Conservation (phyloP, 2,797 vertebrate species). For the Gymnodraco acuticeps region DNA sequence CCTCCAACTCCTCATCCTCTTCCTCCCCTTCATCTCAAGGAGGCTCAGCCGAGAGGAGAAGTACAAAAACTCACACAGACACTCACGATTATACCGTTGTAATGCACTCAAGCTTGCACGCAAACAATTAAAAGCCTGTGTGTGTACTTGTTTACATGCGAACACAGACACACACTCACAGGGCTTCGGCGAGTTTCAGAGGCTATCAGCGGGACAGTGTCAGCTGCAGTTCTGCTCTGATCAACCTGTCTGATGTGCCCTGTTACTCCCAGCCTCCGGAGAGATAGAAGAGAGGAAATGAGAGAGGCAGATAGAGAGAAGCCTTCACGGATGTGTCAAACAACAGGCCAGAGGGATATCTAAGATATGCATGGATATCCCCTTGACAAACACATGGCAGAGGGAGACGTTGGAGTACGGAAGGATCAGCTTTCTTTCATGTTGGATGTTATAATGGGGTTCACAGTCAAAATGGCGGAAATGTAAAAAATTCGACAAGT, state of each 20-base stretch:
- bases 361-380: slow-evolving; percentile 58
- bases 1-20: slow-evolving; percentile 95
- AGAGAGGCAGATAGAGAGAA: slow-evolving; percentile 56
- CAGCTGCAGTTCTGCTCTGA: slow-evolving; percentile 71
- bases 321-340: slow-evolving; percentile 61
- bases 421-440: neutral
- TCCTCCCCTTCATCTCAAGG: slow-evolving; percentile 96
- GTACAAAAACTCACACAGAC: slow-evolving; percentile 18
- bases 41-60: slow-evolving; percentile 91
- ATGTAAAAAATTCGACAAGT: neutral
- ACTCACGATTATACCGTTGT: too few species aligned
- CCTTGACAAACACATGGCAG: slow-evolving; percentile 44
- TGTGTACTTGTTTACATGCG: neutral
- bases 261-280: slow-evolving; percentile 57
- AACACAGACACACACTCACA: neutral
- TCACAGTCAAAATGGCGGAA: neutral
- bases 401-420: slow-evolving; percentile 3
- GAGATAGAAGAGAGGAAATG: slow-evolving; percentile 58
- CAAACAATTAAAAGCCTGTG: neutral
- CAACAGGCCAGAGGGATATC: slow-evolving; percentile 55
- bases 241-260: slow-evolving; percentile 77
- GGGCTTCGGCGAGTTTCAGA: slow-evolving; percentile 14
- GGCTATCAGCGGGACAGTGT: slow-evolving; percentile 56
- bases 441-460: neutral
- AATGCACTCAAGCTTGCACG: neutral